phyloP scores from a whole-genome alignment of 30 jellyfish, hydroid and myxozoan genomes.

The Hydractinia echinata region DNA sequence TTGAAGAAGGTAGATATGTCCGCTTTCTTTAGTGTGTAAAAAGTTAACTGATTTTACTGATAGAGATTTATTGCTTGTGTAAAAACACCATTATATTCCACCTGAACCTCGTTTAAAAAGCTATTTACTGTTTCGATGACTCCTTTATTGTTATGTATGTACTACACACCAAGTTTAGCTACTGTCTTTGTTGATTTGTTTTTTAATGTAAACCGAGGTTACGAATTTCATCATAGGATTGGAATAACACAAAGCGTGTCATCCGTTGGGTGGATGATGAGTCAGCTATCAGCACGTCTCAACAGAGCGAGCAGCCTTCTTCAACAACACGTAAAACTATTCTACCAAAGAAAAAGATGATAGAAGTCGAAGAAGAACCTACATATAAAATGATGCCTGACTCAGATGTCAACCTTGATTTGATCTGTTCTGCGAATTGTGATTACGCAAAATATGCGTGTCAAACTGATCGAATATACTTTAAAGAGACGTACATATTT shows the following conservation, averaged over 20 bases:
- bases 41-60: no score
- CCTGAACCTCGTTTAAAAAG: background rate
- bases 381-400: constrained; percentile 55
- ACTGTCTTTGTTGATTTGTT: background rate
- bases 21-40: no score
- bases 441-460: constrained; percentile 53
- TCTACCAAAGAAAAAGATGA: constrained; percentile 42
- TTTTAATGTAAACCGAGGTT: constrained; percentile 26
- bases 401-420: constrained; percentile 42
- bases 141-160: background rate
- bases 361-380: constrained; percentile 79
- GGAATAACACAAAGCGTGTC: constrained; percentile 78
- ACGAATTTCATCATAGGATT: constrained; percentile 19
- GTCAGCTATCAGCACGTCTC: constrained; percentile 21
- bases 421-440: constrained; percentile 49
- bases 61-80: no score
- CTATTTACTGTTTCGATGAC: background rate
- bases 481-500: constrained; percentile 75
- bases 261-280: constrained; percentile 73
- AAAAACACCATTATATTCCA: no score
- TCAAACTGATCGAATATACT: constrained; percentile 38
- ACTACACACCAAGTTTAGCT: background rate
- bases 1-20: background rate
- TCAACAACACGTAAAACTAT: constrained; percentile 12
- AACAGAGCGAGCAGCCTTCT: constrained; percentile 24